These are phyloP conservation scores for Saiga tatarica DNA, from an alignment of 2,113 vertebrate genomes.

Conservation along the genomic window DNA sequence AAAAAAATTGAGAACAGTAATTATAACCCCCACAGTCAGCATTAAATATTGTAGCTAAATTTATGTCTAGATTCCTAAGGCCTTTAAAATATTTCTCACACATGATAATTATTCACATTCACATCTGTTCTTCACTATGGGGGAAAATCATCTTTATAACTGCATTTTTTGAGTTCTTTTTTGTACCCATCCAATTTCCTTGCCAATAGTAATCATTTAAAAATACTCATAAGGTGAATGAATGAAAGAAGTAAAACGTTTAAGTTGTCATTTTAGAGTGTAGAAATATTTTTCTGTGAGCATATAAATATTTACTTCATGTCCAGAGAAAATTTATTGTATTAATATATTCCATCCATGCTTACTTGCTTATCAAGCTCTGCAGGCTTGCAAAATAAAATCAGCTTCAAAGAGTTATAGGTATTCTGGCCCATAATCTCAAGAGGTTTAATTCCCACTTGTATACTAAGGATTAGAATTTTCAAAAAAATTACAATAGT, in stretches of 20 bases:
- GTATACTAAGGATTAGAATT: neutral
- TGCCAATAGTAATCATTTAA: neutral
- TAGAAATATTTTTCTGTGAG: neutral
- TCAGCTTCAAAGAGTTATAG: neutral
- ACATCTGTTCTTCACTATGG: neutral
- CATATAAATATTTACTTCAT: neutral
- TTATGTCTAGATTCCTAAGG: neutral
- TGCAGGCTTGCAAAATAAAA: neutral
- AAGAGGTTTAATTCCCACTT: neutral
- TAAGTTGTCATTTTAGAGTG: neutral
- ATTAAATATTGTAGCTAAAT: neutral
- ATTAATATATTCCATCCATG: neutral
- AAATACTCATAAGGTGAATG: neutral
- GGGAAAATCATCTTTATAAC: neutral
- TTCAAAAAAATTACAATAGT: neutral
- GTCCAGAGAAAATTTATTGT: neutral
- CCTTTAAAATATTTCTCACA: neutral
- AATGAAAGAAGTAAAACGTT: neutral
- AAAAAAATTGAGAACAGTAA: neutral
- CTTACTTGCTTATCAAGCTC: neutral
- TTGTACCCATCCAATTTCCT: neutral
- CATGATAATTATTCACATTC: neutral
- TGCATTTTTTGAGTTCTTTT: neutral
- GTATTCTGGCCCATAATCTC: neutral
- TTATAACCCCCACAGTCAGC: neutral